Conservation (phyloP, 2,113 vertebrate species). For the Oplegnathus fasciatus region DNA sequence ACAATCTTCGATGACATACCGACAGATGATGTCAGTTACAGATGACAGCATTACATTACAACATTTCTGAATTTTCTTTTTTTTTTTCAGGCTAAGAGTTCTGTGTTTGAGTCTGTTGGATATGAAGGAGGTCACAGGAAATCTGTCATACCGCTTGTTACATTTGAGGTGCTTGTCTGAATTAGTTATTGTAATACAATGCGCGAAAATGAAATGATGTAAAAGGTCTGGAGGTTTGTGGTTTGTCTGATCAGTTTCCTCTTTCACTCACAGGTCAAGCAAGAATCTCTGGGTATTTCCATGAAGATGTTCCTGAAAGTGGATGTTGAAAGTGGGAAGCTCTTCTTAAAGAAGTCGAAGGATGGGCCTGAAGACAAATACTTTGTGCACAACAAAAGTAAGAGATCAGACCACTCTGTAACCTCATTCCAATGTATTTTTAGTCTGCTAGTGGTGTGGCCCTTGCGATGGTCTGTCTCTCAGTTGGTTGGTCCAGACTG, state of each 20-base stretch:
- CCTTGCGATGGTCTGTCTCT: not conserved
- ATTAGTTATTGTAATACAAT: not conserved
- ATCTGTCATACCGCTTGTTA: conserved; percentile 92
- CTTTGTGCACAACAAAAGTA: conserved; percentile 97
- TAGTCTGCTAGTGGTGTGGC: not conserved
- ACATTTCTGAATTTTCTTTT: not conserved
- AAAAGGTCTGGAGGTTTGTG: not conserved
- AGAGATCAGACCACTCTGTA: conserved; percentile 39
- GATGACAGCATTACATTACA: too few species aligned
- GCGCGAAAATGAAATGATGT: not conserved
- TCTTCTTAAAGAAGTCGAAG: conserved; percentile 94
- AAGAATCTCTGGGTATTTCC: conserved; percentile 91
- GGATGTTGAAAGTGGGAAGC: conserved; percentile 94
- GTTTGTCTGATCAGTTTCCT: conserved; percentile 1
- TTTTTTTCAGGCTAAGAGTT: conserved; percentile 88
- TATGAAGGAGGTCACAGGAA: conserved; percentile 89
- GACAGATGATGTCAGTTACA: not conserved
- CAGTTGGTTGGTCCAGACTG: not conserved
- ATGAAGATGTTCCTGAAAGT: conserved; percentile 95
- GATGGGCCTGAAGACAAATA: conserved; percentile 97
- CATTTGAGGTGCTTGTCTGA: conserved; percentile 89
- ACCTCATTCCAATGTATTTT: not conserved
- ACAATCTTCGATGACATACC: not conserved
- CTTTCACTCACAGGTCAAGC: conserved; percentile 89
- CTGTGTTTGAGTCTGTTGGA: conserved; percentile 88